Evolutionary conservation across 2,113 vertebrate genomes (phyloP), one percentile per base, ranked within the genome.

Genomic region (Pycnonotus jocosus): DNA sequence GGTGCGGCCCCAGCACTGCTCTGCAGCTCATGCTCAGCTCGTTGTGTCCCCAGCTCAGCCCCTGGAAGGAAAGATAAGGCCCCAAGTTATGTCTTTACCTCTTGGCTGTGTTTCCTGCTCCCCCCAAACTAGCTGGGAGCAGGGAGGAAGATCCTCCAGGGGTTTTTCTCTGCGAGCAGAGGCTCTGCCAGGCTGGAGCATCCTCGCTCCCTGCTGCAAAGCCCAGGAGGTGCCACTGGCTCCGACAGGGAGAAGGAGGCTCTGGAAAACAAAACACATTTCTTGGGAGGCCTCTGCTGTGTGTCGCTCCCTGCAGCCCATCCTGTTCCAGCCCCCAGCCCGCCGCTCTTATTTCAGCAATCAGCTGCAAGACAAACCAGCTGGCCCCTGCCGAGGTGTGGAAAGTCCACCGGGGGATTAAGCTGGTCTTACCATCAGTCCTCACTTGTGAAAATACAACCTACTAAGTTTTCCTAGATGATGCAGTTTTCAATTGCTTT

Each of bases 371-470:
- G 96, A 95, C 93, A 94, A 95, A 96, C 30, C 96, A 96, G 93
- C 96, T 96, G 94, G 93, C 78, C 92, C 84, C 25, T 40, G 28
- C 31, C 3, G 93, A 97, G 95, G 94, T 97, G 96, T 93, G 85
- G 92, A 94, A 88, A 94, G 54, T 81, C 88, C 94, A 3, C 88
- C 54, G 83, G 96, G 94, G 97, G 96, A 97, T 97, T 95, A 93
- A 72, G 85, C 95, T 25, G 82, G 79, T 84, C 92, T 95, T 94
- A 94, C 95, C 96, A 94, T 96, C 94, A 95, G 90, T 94, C 93
- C 90, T 95, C 95, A 95, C 94, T 97, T 94, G 96, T 96, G 95
- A 96, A 97, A 97, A 96, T 96, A 96, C 94, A 96, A 88, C 96
- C 96, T 95, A 92, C 96, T 70, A 95, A 89, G 94, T 95, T 96